Evolutionary conservation across 1,140 invertebrate species (phyloP).

Genomic region (Microvelia longipes): DNA sequence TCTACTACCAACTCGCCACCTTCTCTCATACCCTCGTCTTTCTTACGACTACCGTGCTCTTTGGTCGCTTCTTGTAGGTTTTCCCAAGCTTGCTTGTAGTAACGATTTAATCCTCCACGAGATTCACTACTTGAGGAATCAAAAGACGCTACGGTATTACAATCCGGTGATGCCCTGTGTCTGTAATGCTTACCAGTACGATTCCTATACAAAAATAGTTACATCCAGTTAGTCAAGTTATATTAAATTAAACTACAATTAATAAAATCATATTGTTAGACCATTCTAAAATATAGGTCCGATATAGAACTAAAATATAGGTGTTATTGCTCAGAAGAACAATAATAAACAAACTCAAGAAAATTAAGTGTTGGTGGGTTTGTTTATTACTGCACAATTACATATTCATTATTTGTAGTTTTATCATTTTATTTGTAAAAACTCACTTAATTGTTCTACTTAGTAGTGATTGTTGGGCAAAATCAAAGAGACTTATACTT

Average conservation of each 20-base stretch:
- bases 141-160: conserved; percentile 72
- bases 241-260: no score
- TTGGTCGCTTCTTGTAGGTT: conserved; percentile 58
- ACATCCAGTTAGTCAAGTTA: conserved; percentile 17
- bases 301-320: no score
- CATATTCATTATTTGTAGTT: no score
- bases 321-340: no score
- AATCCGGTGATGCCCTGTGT: conserved; percentile 70
- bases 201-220: conserved; percentile 45
- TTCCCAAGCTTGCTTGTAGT: conserved; percentile 81
- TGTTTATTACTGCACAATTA: no score
- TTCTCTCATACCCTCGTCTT: conserved; percentile 50
- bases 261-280: background rate
- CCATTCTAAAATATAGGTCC: no score
- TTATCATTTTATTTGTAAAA: no score
- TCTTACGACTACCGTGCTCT: conserved; percentile 53
- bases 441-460: no score
- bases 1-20: conserved; percentile 65
- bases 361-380: no score
- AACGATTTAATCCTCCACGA: conserved; percentile 61
- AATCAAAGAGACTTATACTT: no score
- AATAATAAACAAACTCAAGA: no score
- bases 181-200: conserved; percentile 67
- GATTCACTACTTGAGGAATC: conserved; percentile 72
- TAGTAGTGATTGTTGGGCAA: no score